Base-by-base conservation (phyloP, 2,113 vertebrate species). In the Podarcis muralis region DNA sequence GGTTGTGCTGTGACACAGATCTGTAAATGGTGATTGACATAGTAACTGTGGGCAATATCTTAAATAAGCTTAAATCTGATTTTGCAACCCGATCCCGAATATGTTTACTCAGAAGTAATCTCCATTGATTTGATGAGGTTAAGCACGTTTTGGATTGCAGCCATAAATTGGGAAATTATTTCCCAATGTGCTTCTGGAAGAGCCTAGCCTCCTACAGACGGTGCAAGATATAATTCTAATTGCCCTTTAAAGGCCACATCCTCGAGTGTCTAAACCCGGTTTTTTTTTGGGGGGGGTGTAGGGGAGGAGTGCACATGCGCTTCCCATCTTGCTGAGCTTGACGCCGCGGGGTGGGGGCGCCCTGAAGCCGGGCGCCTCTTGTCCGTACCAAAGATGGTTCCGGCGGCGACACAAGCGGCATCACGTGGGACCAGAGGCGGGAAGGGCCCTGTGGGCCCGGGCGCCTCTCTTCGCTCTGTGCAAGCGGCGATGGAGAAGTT, bases 401-500 rank as follows among this genome's bases (percentile, higher is more conserved):
- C 89, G 6, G 32, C 65, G 3, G 83, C 72, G 0, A 40, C 1
- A 0, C 16, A n/a, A 22, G 1, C 4, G 22, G 25, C 20, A 9
- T 92, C 92, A 95, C 91, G 90, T 78, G 90, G 1, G 0, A 2
- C 2, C 0, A 18, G 90, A 86, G 35, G 79, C 85, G 1, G 65
- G 81, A 83, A 79, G n/a, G 25, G 62, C 13, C 40, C 13, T 2
- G 69, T 89, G 1, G 5, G 15, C 35, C 5, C 8, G 6, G 71
- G 20, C 18, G 13, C 15, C 37, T 3, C 35, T n/a, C 16, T 53
- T 20, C 2, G 15, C 62, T 22, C 4, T 5, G 59, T 43, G 6
- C 1, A 65, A 87, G 1, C 85, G 2, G 81, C 9, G 4, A 97
- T 98, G 37, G 96, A 98, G 93, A 97, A 98, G 9, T 98, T 98